Conservation (phyloP, 2,113 vertebrate species). For the Machaerirhynchus nigripectus region DNA sequence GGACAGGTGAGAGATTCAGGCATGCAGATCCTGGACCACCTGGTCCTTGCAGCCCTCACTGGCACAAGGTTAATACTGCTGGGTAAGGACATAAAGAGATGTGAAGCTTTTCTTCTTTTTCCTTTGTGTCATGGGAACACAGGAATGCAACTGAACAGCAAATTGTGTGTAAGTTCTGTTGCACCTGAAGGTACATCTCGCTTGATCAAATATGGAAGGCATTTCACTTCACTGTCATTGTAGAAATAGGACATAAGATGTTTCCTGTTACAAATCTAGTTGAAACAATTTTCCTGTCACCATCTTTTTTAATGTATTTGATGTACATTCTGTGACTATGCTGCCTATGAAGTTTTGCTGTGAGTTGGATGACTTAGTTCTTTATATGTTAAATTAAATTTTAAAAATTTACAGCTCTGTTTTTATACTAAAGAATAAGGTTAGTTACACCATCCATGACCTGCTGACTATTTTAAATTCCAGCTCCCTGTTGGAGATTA, state of each 20-base stretch:
- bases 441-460: background rate
- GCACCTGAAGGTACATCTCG: background rate
- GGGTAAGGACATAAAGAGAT: background rate
- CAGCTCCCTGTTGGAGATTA: background rate
- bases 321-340: conserved; percentile 19
- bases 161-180: background rate
- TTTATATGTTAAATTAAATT: conserved; percentile 17
- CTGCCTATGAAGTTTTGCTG: conserved; percentile 14
- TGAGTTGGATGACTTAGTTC: background rate
- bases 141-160: background rate
- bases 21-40: background rate
- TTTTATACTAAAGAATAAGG: background rate
- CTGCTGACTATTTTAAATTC: background rate
- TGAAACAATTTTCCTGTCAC: background rate
- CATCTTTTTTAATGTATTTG: conserved; percentile 22
- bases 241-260: background rate
- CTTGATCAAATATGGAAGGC: background rate
- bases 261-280: background rate
- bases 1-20: background rate
- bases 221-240: background rate
- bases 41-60: background rate
- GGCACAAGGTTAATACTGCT: background rate
- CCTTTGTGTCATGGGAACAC: background rate
- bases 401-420: background rate
- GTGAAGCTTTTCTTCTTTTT: background rate